Base-by-base conservation (phyloP, 2,888 invertebrate genomes). In the Conistra vaccinii region DNA sequence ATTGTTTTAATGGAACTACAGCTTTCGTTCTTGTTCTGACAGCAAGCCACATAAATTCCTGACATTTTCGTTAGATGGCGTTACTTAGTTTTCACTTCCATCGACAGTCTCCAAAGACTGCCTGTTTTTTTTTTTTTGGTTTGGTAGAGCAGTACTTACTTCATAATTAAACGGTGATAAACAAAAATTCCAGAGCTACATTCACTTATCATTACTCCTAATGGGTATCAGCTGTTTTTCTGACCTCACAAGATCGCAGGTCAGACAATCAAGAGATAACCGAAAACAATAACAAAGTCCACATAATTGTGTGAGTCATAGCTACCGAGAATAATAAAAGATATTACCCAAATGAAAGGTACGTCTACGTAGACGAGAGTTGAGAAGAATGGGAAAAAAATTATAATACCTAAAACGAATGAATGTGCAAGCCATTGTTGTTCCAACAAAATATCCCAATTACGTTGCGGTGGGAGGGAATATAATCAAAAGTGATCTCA, bases 401-500 rank as follows among this genome's bases (percentile, higher is more conserved):
- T 92, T 92, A 93, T 92, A 92, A 94, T 93, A 92, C 91, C 92
- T 94, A 95, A 95, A 95, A 93, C 94, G 95, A 93, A 94, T 94
- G 94, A 95, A 94, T 93, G 91, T 95, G 95, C 95, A 94, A 88
- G 90, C 94, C 89, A 95, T 96, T 96, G 95, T 95, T 93, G 91
- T 90, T 88, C 90, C 92, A 91, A 94, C 94, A 94, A 93, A 95
- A 95, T 95, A 95, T 95, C 92, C 96, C 95, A 96, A 96, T 96
- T 96, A 96, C 92, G 93, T 95, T 93, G 95, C 93, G 94, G 94
- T 92, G 92, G 92, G 91, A 92, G 91, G 90, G 92, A 94, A 95
- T 95, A 94, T 96, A 95, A 95, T 95, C 95, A 96, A 93, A 95
- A 96, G 94, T 95, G 96, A 95, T 95, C 93, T 89, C 85, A 90